phyloP scores from a whole-genome alignment of 2,797 vertebrate genomes.

The Cynopterus sphinx region DNA sequence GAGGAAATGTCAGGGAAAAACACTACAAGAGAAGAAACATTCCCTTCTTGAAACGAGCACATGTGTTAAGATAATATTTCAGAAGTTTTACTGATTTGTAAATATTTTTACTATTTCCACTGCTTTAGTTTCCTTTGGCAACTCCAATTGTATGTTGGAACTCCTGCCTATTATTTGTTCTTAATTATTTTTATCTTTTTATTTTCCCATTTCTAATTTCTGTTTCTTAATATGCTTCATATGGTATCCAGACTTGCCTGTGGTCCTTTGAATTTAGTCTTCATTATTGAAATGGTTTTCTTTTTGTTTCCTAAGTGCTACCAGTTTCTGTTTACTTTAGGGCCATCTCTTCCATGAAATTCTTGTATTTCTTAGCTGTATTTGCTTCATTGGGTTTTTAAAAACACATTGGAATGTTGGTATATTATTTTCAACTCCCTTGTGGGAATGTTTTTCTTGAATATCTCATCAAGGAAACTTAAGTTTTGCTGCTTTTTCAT shows the following conservation, averaged over 20 bases:
- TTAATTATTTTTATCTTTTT: neutral
- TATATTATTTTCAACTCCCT: neutral
- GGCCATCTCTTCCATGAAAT: neutral
- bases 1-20: neutral
- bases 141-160: neutral
- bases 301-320: neutral
- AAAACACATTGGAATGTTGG: neutral
- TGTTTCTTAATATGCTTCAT: neutral
- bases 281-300: neutral
- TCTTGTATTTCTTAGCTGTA: neutral
- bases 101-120: neutral
- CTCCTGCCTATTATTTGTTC: neutral
- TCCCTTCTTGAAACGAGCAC: neutral
- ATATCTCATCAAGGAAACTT: neutral
- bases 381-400: neutral
- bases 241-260: neutral
- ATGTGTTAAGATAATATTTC: neutral
- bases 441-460: conserved; percentile 9
- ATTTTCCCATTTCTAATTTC: neutral
- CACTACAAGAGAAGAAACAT: neutral
- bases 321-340: neutral
- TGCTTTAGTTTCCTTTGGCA: neutral
- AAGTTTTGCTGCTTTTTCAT: neutral
- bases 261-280: neutral
- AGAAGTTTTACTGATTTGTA: neutral